phyloP scores from a whole-genome alignment of 2,888 invertebrate species.

The Tipula unca region DNA sequence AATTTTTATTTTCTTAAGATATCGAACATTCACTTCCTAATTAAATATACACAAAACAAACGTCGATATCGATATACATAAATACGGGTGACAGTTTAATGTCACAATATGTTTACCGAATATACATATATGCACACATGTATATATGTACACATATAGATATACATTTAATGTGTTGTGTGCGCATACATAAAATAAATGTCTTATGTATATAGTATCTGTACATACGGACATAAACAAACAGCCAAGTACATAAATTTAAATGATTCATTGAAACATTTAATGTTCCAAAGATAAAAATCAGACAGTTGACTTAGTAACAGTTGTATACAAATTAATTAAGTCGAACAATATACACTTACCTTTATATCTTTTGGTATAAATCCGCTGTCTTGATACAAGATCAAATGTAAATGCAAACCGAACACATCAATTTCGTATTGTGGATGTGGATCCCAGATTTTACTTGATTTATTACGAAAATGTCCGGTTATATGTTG shows the following conservation, averaged over 20 bases:
- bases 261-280: neutral
- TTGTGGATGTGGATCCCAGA: conserved; percentile 66
- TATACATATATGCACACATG: neutral
- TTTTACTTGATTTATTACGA: conserved; percentile 49
- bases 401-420: conserved; percentile 34
- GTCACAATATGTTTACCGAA: neutral
- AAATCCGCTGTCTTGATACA: conserved; percentile 39
- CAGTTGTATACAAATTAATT: too few species aligned
- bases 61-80: neutral
- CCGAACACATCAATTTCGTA: conserved; percentile 61
- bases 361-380: conserved; percentile 35
- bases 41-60: neutral
- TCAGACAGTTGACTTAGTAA: too few species aligned
- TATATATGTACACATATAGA: neutral
- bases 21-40: neutral
- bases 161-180: neutral
- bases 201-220: too few species aligned
- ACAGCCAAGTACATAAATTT: neutral
- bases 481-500: conserved; percentile 57
- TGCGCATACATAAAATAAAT: neutral
- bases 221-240: neutral
- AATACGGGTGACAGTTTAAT: conserved; percentile 14
- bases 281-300: neutral
- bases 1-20: neutral
- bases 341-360: conserved; percentile 26